Percentiles rank a stretch among this genome's conserved stretches.
phyloP scores from a whole-genome alignment of 1,140 invertebrate genomes.

The Atta cephalotes region DNA sequence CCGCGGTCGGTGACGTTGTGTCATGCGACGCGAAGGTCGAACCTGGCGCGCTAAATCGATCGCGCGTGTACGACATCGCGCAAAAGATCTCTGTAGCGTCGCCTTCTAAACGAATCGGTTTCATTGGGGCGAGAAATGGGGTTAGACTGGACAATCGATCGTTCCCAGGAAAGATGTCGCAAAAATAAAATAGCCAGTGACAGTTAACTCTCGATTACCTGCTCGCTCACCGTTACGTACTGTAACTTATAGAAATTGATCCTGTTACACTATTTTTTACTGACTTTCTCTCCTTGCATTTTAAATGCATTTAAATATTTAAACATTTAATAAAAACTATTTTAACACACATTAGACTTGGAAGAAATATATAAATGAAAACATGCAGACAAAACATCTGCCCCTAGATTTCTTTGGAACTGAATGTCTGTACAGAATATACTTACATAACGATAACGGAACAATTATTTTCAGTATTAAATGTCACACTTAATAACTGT shows the following conservation, averaged over 20 bases:
- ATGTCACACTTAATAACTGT: background rate
- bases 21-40: slow-evolving; percentile 58
- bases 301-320: background rate
- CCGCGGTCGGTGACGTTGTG: slow-evolving; percentile 46
- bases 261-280: background rate
- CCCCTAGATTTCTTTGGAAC: background rate
- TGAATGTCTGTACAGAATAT: background rate
- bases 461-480: background rate
- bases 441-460: slow-evolving; percentile 27
- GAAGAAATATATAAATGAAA: background rate
- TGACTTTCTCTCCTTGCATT: background rate
- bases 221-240: background rate
- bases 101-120: slow-evolving; percentile 1
- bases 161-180: slow-evolving; percentile 36
- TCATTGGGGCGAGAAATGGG: slow-evolving; percentile 31
- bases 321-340: background rate
- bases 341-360: background rate
- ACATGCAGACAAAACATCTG: background rate
- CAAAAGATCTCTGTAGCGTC: slow-evolving; percentile 34
- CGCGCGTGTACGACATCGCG: slow-evolving; percentile 33
- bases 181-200: slow-evolving; percentile 16
- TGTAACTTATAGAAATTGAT: background rate
- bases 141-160: slow-evolving; percentile 59
- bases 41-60: slow-evolving; percentile 52
- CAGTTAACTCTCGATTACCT: background rate